Percentiles rank a stretch among this genome's conserved stretches.
Conservation (phyloP, 2,113 vertebrate species). For the Orycteropus afer region DNA sequence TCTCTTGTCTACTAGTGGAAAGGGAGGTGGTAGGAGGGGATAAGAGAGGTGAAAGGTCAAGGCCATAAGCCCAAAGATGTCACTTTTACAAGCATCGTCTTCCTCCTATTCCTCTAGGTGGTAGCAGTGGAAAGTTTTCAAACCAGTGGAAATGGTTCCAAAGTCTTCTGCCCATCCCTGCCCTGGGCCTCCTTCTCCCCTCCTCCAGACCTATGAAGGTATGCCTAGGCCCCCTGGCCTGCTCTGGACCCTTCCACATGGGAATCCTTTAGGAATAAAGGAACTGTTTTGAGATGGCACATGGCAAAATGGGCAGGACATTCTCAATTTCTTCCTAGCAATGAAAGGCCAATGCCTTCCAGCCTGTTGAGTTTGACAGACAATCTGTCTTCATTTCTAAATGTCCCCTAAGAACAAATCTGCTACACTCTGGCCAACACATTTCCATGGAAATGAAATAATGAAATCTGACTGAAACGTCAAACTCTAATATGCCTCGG, state of each 20-base stretch:
- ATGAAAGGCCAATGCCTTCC: slow-evolving; percentile 46
- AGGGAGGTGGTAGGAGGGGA: not conserved
- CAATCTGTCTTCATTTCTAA: slow-evolving; percentile 70
- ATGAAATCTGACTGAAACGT: slow-evolving; percentile 45
- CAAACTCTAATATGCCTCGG: slow-evolving; percentile 7
- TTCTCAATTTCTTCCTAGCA: not conserved
- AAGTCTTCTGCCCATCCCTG: not conserved
- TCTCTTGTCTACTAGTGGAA: not conserved
- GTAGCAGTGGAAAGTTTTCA: not conserved
- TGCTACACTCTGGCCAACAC: slow-evolving; percentile 61
- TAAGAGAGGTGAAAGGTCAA: not conserved
- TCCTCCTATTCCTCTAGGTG: not conserved
- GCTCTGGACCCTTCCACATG: not conserved
- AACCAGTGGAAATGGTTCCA: not conserved
- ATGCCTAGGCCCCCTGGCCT: not conserved
- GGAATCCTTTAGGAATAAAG: not conserved
- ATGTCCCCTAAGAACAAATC: slow-evolving; percentile 69
- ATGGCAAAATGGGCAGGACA: not conserved
- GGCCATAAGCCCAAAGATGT: not conserved
- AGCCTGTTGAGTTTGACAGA: slow-evolving; percentile 54
- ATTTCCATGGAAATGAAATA: slow-evolving; percentile 48
- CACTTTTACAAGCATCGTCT: not conserved
- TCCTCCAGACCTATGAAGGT: not conserved
- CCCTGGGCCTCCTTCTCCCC: not conserved
- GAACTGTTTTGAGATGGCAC: not conserved